Evolutionary conservation across 2,113 vertebrate species (phyloP).

Genomic region (Axis porcinus): DNA sequence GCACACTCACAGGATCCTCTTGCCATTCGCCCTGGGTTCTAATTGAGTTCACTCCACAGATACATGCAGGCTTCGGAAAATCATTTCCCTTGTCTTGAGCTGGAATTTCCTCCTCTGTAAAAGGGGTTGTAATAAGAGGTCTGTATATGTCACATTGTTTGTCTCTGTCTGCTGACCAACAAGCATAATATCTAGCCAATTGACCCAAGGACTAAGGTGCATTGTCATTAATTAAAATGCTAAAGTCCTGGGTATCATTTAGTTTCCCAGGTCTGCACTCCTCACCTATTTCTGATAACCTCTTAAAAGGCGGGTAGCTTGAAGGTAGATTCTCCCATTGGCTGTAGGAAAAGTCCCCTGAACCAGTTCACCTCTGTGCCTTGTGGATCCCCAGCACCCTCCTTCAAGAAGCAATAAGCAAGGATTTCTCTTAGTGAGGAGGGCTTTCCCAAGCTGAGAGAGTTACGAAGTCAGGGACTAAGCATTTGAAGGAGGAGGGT

Average conservation of each 20-base stretch:
- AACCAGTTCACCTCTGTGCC: background rate
- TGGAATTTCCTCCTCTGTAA: background rate
- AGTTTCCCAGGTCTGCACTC: background rate
- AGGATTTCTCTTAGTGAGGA: background rate
- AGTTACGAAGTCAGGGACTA: background rate
- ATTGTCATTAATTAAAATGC: background rate
- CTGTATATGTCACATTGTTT: background rate
- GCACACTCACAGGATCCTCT: background rate
- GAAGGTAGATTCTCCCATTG: background rate
- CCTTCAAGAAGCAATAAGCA: background rate
- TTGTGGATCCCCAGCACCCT: background rate
- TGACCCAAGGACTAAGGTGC: background rate
- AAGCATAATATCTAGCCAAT: background rate
- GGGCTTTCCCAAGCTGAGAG: background rate
- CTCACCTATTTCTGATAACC: background rate
- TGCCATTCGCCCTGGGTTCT: background rate
- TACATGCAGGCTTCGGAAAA: background rate
- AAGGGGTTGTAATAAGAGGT: background rate
- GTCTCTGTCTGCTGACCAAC: background rate
- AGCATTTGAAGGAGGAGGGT: background rate
- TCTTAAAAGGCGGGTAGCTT: background rate
- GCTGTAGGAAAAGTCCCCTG: background rate
- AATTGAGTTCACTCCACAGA: background rate
- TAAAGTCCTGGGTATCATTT: background rate
- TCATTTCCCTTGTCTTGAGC: background rate